Base-by-base conservation (phyloP, 2,113 vertebrate species). In the Gila orcuttii region DNA sequence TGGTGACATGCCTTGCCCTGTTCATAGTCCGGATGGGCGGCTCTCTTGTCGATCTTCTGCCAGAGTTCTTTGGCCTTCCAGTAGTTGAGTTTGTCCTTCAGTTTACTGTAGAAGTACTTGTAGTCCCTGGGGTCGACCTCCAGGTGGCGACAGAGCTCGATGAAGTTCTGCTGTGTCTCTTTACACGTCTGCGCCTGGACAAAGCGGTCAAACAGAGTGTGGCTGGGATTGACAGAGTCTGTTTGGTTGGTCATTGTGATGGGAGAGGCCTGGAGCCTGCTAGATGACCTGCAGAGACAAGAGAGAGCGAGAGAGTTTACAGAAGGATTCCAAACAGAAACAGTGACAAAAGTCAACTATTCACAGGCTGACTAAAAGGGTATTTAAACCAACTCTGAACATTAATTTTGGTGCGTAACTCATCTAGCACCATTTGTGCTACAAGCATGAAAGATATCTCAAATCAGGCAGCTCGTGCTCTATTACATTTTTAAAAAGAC, bases 51-150 rank as follows among this genome's bases (percentile, higher is more conserved):
- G 87, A 99, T 93, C 86, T 97, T 99, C 68, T 89, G 91, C 98
- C 97, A 99, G 60, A 99, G 88, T 0, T 96, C 95, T 91, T 99
- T 99, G 92, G 97, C 97, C 33, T 94, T 98, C 98, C 98, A 99
- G 92, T 95, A 98, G 92, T 99, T 99, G 83, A 99, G 96, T 47
- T 92, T 92, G 57, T 95, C 94, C 89, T 97, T 99, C 77, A 99
- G 92, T 86, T 94, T 95, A 0, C 89, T 88, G 81, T 97, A 99
- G 59, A 97, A 97, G 71, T 84, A 89, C 33, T 93, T 83, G 76
- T 93, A 96, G 42, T 97, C 95, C 0, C 68, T 90, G 0, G 94
- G 93, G 79, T 95, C 87, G 42, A 98, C 62, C n/a, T 92, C 71
- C 86, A 98, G 94, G 9, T 92, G 89, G 86, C 0, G 85, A 85